A percentile compares a stretch with the other conserved stretches of the same genome.
Evolutionary conservation across 2,888 invertebrate species (phyloP).

Genomic region (Nephrotoma flavescens): DNA sequence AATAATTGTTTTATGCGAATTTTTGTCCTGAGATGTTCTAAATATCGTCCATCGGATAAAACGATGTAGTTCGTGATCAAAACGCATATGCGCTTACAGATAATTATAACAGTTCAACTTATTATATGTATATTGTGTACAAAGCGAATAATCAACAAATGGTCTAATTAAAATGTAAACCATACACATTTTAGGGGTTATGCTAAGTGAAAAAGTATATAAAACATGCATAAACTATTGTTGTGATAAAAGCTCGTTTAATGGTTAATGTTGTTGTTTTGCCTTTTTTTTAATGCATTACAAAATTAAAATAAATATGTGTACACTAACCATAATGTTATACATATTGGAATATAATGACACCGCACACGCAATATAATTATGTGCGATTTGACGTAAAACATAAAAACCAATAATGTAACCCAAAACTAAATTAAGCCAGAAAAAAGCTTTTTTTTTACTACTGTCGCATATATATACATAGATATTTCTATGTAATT

Average conservation of each 20-base stretch:
- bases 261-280: background rate
- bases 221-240: background rate
- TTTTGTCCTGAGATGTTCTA: too few relatives aligned
- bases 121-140: too few relatives aligned
- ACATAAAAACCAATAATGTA: background rate
- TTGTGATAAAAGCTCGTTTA: background rate
- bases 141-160: background rate
- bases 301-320: background rate
- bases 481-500: background rate
- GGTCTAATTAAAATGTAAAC: background rate
- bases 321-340: background rate
- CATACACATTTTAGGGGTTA: background rate
- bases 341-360: background rate
- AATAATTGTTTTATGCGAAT: background rate
- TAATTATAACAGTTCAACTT: too few relatives aligned
- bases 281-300: background rate
- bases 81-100: too few relatives aligned
- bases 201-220: background rate
- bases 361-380: background rate
- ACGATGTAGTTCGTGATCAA: too few relatives aligned
- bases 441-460: background rate
- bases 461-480: background rate
- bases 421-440: background rate
- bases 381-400: background rate
- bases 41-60: too few relatives aligned